Percentiles rank a stretch among this genome's conserved stretches.
Evolutionary conservation across 2,888 invertebrate species (phyloP).

Genomic region (Trissolcus brochymenae): DNA sequence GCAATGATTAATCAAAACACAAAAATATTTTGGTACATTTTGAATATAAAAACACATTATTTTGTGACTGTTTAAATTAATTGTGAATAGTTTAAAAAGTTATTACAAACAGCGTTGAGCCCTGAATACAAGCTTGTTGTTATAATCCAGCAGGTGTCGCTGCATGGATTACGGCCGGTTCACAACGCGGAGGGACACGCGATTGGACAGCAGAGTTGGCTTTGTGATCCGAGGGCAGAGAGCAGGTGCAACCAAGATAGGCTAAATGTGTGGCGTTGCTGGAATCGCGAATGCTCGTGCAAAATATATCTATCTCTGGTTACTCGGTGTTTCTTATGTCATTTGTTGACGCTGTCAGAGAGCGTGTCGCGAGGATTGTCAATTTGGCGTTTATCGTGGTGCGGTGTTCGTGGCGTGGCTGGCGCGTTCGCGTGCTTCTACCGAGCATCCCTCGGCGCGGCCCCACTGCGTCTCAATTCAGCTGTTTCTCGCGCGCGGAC

Average conservation of each 20-base stretch:
- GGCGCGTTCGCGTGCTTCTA: constrained; percentile 53
- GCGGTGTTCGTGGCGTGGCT: constrained; percentile 11
- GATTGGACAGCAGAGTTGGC: not conserved
- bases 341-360: constrained; percentile 73
- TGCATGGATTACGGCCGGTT: not conserved
- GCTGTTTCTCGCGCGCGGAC: constrained; percentile 58
- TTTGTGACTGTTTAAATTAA: too few relatives aligned
- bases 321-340: constrained; percentile 71
- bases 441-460: constrained; percentile 55
- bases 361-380: constrained; percentile 66
- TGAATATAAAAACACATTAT: too few relatives aligned
- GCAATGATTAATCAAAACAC: too few relatives aligned
- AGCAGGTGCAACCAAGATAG: constrained; percentile 28
- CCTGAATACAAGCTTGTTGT: not conserved
- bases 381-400: constrained; percentile 36
- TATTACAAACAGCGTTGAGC: not conserved
- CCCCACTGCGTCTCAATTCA: constrained; percentile 63
- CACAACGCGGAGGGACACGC: not conserved
- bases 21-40: too few relatives aligned
- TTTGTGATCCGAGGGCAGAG: not conserved
- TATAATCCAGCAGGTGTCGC: not conserved
- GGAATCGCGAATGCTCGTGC: constrained; percentile 67
- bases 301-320: constrained; percentile 69
- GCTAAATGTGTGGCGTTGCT: constrained; percentile 43
- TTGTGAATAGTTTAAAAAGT: too few relatives aligned